phyloP scores from a whole-genome alignment of 2,113 vertebrate genomes.

The Apistogramma diplotaenia region DNA sequence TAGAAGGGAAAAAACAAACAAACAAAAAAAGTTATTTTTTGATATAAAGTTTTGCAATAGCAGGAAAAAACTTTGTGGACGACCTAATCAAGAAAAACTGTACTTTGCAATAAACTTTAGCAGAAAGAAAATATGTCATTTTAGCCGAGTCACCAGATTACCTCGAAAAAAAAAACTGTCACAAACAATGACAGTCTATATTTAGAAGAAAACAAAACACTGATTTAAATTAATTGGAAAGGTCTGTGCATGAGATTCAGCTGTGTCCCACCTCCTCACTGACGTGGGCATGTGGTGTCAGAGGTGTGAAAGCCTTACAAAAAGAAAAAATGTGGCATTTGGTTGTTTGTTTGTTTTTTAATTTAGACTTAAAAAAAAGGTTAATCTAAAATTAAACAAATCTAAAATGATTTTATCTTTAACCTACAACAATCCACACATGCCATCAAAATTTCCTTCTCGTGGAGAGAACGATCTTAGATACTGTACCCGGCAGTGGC shows the following conservation, averaged over 20 bases:
- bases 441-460: not conserved
- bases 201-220: not conserved
- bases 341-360: too few relatives aligned
- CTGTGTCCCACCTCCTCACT: not conserved
- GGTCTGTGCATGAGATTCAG: too few relatives aligned
- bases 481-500: slow-evolving; percentile 87
- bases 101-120: not conserved
- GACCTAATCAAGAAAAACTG: not conserved
- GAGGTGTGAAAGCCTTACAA: not conserved
- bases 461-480: not conserved
- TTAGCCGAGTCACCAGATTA: not conserved
- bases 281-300: not conserved
- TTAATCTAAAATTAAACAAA: not conserved
- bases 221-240: not conserved
- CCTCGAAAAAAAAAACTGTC: not conserved
- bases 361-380: too few relatives aligned
- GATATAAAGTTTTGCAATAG: not conserved
- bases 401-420: too few relatives aligned
- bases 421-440: not conserved
- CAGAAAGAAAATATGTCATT: not conserved
- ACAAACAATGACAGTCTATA: not conserved
- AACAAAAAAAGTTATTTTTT: not conserved
- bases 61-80: not conserved
- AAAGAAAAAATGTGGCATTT: not conserved
- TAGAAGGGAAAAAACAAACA: not conserved